phyloP scores from a whole-genome alignment of 2,113 vertebrate genomes.

The Polyodon spathula region DNA sequence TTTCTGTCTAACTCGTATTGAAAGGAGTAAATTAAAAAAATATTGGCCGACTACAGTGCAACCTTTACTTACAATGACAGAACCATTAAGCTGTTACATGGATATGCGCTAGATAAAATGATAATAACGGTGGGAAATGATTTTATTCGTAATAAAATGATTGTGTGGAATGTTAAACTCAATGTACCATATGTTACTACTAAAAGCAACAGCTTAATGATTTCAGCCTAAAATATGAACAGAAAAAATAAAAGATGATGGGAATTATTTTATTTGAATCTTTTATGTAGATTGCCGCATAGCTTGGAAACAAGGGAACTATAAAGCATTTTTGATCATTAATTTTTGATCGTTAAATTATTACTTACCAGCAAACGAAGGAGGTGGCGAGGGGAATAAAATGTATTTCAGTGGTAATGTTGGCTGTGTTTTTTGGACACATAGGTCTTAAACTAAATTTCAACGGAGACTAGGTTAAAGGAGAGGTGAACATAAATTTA shows the following conservation, averaged over 20 bases:
- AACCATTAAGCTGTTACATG: slow-evolving; percentile 42
- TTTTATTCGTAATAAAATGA: background rate
- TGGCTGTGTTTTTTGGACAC: slow-evolving; percentile 49
- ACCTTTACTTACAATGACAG: slow-evolving; percentile 40
- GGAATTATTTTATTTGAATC: background rate
- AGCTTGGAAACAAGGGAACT: background rate
- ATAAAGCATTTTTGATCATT: background rate
- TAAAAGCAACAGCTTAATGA: background rate
- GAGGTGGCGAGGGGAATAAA: slow-evolving; percentile 45
- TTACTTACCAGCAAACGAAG: slow-evolving; percentile 38
- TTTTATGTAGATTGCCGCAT: background rate
- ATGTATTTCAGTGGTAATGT: slow-evolving; percentile 47
- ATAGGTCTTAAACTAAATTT: slow-evolving; percentile 47
- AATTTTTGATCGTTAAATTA: slow-evolving; percentile 44
- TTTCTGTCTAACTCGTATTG: slow-evolving; percentile 44
- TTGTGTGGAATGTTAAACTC: background rate
- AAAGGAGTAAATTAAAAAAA: slow-evolving; percentile 47
- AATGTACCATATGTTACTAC: background rate
- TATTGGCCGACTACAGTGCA: slow-evolving; percentile 39
- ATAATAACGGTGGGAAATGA: slow-evolving; percentile 15
- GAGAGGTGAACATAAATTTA: slow-evolving; percentile 42
- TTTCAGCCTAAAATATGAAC: slow-evolving; percentile 1
- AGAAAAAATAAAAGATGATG: background rate
- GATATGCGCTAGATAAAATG: slow-evolving; percentile 22
- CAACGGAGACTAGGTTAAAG: slow-evolving; percentile 40